Base-by-base conservation (phyloP, 2,797 vertebrate species). In the Scarus forsteni region DNA sequence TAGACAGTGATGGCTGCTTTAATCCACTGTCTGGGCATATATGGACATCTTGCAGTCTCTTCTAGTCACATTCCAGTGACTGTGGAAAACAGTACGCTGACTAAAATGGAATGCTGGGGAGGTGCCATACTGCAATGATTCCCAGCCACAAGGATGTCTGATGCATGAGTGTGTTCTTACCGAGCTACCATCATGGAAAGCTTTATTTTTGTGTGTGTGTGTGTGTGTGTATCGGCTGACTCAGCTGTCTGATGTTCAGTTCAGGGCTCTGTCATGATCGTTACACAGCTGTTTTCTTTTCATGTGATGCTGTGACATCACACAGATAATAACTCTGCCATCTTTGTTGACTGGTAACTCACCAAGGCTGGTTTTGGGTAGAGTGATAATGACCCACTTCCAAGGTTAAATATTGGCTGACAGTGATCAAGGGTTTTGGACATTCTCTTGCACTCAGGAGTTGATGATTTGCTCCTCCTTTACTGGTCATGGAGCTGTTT, bases 171-270 rank as follows among this genome's bases (percentile, higher is more conserved):
- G 61, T 67, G 70, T 82, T 53, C 57, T 71, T 43, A 45, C 53
- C 69, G 62, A 83, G 48, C 57, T 73, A 76, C 66, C 56, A 62
- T 79, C 56, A 79, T 86, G 87, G 89, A 93, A 89, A 79, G 5
- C 16, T 36, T 69, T 65, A 38, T 42, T 60, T 39, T 12, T 12
- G 67, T 82, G 54, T 78, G 63, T 1, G n/a, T 75, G 66, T 39
- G 39, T 12, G 67, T 82, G 54, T 78, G 63, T 1, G n/a, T 75
- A 68, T 39, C 42, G 51, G 43, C 66, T 90, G 90, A 92, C 76
- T 92, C 83, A 90, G 83, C 79, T 61, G 79, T 73, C 82, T 86
- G 61, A 70, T 74, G 73, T 86, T 84, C 89, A 80, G 88, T 90
- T 88, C 76, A 62, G 67, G 76, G 27, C 77, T 82, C 50, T 80